Conservation (phyloP, 2,888 invertebrate genomes). For the Macroteleia sp. region DNA sequence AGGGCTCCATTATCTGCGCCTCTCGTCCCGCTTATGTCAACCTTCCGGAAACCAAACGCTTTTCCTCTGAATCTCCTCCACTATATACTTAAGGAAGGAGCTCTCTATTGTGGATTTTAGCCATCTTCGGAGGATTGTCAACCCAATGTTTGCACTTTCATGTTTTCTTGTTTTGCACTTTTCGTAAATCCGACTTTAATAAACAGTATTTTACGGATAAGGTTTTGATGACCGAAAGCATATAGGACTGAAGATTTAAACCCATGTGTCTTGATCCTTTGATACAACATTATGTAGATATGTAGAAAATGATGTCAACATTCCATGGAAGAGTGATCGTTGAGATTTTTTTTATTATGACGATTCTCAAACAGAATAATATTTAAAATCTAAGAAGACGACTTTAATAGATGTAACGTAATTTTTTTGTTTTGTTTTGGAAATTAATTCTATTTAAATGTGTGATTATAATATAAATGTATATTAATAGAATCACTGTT, state of each 20-base stretch:
- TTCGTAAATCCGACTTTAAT: constrained; percentile 53
- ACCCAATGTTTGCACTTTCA: constrained; percentile 56
- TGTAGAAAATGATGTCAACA: too few relatives aligned
- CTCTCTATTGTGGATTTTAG: constrained; percentile 48
- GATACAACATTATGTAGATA: constrained; percentile 14
- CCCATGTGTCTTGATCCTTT: constrained; percentile 7
- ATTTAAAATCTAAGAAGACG: too few relatives aligned
- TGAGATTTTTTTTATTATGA: too few relatives aligned
- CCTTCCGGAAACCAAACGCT: constrained; percentile 55
- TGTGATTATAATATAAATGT: too few relatives aligned
- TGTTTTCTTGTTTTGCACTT: constrained; percentile 21
- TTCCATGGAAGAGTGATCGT: too few relatives aligned
- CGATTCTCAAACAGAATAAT: too few relatives aligned
- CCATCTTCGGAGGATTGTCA: constrained; percentile 46
- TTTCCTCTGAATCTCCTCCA: constrained; percentile 44
- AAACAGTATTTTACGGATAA: constrained; percentile 21
- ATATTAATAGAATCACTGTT: too few relatives aligned
- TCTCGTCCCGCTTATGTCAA: constrained; percentile 61
- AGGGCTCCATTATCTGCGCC: constrained; percentile 64
- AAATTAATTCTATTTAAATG: too few relatives aligned
- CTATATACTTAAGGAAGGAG: constrained; percentile 57
- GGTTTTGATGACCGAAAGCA: constrained; percentile 34
- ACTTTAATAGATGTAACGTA: too few relatives aligned
- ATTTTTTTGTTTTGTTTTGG: too few relatives aligned
- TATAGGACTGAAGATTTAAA: constrained; percentile 34